Base-by-base conservation (phyloP, 2,797 vertebrate species). In the Botia almorhae region DNA sequence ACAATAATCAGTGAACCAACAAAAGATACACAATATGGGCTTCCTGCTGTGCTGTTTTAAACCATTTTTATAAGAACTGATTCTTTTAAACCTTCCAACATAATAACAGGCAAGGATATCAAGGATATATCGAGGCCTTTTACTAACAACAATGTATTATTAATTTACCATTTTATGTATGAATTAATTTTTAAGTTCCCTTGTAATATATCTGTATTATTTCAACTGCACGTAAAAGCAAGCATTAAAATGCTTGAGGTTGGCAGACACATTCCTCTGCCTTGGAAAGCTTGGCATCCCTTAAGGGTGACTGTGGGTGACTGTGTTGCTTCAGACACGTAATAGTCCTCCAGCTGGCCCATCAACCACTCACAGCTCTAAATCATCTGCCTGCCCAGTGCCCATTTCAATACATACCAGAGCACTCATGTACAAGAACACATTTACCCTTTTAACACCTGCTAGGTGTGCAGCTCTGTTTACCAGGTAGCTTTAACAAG, bases 261-360 rank as follows among this genome's bases (percentile, higher is more conserved):
- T 60, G 67, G 23, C 76, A 78, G 16, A 17, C 55, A 69, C 46
- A 43, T 69, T 78, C 17, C 58, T 51, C 55, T 77, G 75, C 2
- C 11, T 14, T 43, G 21, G 21, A 69, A 60, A 69, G 67, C 67
- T 48, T 69, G 55, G 67, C 55, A 69, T 69, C 23, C 50, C 17
- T 78, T 69, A 46, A 69, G 64, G 53, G 23, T 56, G 51, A 77
- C 64, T 60, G 56, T 76, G 74, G 43, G 23, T 56, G 51, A 77
- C 64, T 60, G 56, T 76, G 74, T 8, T 56, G 51, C 36, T 58
- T 68, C 26, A 46, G 36, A 33, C 74, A 56, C 21, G 23, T 48
- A 69, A 77, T 69, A 69, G 36, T 60, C 65, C n/a, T 77, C 75
- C 75, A 77, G 65, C 55, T 77, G 65, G 65, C 26, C 74, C 23